Conservation (phyloP, 2,888 invertebrate genomes). For the Melipona beecheii region DNA sequence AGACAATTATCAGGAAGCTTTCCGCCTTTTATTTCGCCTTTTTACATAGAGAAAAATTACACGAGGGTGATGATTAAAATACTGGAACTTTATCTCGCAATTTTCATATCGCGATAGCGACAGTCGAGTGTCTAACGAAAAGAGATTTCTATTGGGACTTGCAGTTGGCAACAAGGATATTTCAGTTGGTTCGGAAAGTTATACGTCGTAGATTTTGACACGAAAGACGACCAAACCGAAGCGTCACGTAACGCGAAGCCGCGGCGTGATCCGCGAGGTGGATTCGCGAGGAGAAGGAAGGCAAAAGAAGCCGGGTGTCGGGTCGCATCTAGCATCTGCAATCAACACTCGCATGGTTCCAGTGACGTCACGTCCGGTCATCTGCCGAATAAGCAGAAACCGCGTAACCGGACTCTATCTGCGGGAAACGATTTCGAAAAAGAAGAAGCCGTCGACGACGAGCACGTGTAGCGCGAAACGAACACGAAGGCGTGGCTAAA, state of each 20-base stretch:
- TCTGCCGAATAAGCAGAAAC: slow-evolving; percentile 77
- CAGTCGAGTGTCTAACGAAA: background rate
- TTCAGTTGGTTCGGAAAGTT: slow-evolving; percentile 14
- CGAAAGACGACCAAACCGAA: slow-evolving; percentile 41
- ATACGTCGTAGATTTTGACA: slow-evolving; percentile 39
- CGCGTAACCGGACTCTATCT: slow-evolving; percentile 71
- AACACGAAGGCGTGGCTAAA: slow-evolving; percentile 25
- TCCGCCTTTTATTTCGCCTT: background rate
- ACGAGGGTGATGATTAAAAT: background rate
- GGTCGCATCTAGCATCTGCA: slow-evolving; percentile 76
- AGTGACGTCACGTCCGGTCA: slow-evolving; percentile 79
- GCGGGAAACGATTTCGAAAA: slow-evolving; percentile 65
- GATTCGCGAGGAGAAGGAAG: slow-evolving; percentile 56
- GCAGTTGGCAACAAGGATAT: background rate
- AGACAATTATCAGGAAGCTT: background rate
- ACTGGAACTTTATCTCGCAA: background rate
- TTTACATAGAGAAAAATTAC: background rate
- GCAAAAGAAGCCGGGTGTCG: slow-evolving; percentile 73
- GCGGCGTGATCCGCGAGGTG: slow-evolving; percentile 39
- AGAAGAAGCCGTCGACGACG: slow-evolving; percentile 44
- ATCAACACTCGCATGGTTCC: slow-evolving; percentile 73
- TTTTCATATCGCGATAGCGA: background rate
- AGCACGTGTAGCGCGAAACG: slow-evolving; percentile 61
- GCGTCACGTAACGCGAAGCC: slow-evolving; percentile 52
- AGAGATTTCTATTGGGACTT: background rate